Percentiles rank a stretch among this genome's conserved stretches.
Conservation (phyloP, 2,888 invertebrate species). For the Lepidocyrtoides sp. region DNA sequence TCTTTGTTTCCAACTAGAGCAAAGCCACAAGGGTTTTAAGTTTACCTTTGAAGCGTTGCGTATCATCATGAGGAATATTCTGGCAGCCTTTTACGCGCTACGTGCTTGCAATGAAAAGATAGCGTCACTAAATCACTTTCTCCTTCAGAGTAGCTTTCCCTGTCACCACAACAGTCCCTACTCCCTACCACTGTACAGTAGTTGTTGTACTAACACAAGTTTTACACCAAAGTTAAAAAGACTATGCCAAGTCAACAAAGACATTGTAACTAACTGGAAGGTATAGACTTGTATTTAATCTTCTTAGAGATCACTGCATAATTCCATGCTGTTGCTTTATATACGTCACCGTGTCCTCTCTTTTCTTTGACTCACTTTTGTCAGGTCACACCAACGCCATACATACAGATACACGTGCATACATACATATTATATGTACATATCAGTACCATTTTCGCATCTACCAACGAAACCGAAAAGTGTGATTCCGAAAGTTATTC, state of each 20-base stretch:
- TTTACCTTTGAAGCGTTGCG: slow-evolving; percentile 1
- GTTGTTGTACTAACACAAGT: background rate
- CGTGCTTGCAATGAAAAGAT: background rate
- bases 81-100: background rate
- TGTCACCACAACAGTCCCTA: background rate
- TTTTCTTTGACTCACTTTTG: background rate
- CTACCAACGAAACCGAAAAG: background rate
- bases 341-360: background rate
- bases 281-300: slow-evolving; percentile 24
- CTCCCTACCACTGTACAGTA: background rate
- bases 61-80: slow-evolving; percentile 4
- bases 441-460: too few species aligned
- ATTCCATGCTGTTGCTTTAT: background rate
- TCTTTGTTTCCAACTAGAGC: background rate
- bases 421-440: too few species aligned
- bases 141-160: background rate
- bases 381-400: background rate
- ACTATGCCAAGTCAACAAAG: background rate
- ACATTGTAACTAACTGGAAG: background rate
- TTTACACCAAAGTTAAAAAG: background rate
- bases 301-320: slow-evolving; percentile 14
- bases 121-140: slow-evolving; percentile 7
- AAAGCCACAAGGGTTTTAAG: background rate
- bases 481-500: background rate
- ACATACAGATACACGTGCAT: background rate